phyloP scores from a whole-genome alignment of 2,113 vertebrate species.

The Ceyx margarethae region DNA sequence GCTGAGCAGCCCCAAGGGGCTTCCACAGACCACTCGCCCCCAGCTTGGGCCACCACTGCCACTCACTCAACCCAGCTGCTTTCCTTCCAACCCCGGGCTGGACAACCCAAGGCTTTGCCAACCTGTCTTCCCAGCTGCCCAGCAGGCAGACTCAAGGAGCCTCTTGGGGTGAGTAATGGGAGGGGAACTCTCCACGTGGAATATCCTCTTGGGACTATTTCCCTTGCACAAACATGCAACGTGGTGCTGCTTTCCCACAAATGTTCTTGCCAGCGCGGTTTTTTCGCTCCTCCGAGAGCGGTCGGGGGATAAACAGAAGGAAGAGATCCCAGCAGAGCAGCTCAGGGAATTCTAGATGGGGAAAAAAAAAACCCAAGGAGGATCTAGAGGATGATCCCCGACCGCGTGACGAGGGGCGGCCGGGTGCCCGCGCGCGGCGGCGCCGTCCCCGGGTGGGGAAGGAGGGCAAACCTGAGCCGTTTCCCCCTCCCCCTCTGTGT shows the following conservation, averaged over 20 bases:
- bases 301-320: slow-evolving; percentile 46
- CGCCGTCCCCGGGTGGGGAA: not conserved
- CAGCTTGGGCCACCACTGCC: not conserved
- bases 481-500: not conserved
- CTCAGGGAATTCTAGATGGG: not conserved
- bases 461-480: not conserved
- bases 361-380: not conserved
- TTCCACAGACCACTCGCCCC: accelerated
- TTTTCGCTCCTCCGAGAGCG: not conserved
- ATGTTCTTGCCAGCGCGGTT: slow-evolving; percentile 32
- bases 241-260: slow-evolving; percentile 42
- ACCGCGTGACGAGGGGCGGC: not conserved
- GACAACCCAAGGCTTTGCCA: not conserved
- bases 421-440: not conserved
- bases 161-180: slow-evolving; percentile 7
- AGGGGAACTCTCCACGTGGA: not conserved
- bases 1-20: not conserved
- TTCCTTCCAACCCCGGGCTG: not conserved
- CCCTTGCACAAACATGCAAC: not conserved
- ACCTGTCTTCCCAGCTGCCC: slow-evolving; percentile 6
- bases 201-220: slow-evolving; percentile 30
- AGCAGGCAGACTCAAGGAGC: not conserved
- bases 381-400: not conserved
- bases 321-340: not conserved
- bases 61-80: not conserved